Evolutionary conservation across 2,888 invertebrate genomes (phyloP), one percentile per base, ranked within the genome.

Genomic region (Endotricha flammealis): DNA sequence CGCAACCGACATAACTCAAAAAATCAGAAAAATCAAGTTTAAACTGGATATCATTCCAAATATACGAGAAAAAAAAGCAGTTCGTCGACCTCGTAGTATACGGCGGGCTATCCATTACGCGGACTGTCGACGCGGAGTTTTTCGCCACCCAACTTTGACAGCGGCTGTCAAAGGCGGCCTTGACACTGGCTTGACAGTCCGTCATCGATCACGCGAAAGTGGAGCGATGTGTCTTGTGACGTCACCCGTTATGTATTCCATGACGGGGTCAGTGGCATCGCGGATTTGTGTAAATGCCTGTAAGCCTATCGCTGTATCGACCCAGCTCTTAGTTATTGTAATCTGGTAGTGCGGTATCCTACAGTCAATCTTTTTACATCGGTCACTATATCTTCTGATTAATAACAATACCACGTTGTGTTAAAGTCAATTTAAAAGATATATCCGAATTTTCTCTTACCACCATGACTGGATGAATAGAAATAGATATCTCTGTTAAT

Each of bases 71-170:
- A 32, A 53, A 44, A 46, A 57, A 53, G 55, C 52, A 49, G 76
- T 70, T 73, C 76, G 55, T 51, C 61, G 72, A 60, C 71, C 75
- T 52, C 52, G 48, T 48, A 34, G 14, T 33, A 27, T 62, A 64
- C 73, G 70, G 62, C 20, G 65, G 62, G 70, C 78, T 67, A 85
- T 83, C 81, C 80, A 82, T 83, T 79, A 83, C 69, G 47, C 49
- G 50, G n/a, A n/a, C 51, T 71, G 82, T 74, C 78, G 73, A 70
- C 67, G 56, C 64, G 50, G 64, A 78, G 72, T 77, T 81, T 80
- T 80, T 78, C 76, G 68, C 54, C 58, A 57, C 53, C 54, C 44
- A 57, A 45, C 42, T 54, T 58, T 71, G 74, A 76, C 78, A 74
- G 64, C 34, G 20, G 34, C 23, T 78, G 79, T 67, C 79, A 78